Conservation (phyloP, 2,113 vertebrate genomes). For the Electrona antarctica region DNA sequence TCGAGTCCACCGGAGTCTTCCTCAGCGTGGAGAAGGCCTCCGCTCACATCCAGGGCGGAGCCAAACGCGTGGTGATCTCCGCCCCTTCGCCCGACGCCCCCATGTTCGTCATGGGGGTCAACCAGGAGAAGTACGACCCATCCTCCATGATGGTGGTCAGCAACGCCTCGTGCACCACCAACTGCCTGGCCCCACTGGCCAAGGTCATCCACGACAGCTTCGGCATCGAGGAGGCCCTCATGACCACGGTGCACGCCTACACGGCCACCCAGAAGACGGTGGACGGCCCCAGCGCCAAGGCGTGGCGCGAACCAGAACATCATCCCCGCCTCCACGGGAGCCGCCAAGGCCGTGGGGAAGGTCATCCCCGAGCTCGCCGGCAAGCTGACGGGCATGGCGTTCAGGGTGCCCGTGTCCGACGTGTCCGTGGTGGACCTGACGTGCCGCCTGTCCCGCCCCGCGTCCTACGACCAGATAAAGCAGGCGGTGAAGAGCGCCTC, state of each 20-base stretch:
- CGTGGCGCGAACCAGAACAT: slow-evolving; percentile 92
- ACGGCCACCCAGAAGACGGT: slow-evolving; percentile 93
- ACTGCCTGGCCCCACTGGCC: slow-evolving; percentile 89
- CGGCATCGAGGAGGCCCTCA: slow-evolving; percentile 87
- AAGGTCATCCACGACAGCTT: slow-evolving; percentile 89
- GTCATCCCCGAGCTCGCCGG: slow-evolving; percentile 88
- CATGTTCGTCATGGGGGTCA: slow-evolving; percentile 92
- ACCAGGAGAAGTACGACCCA: slow-evolving; percentile 85
- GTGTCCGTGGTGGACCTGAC: background rate
- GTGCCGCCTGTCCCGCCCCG: background rate
- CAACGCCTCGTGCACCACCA: slow-evolving; percentile 92
- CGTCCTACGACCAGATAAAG: background rate
- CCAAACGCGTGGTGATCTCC: slow-evolving; percentile 83
- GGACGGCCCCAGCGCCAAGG: slow-evolving; percentile 87
- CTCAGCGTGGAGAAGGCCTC: slow-evolving; percentile 83
- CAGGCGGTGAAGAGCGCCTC: background rate
- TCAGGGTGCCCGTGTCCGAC: no score
- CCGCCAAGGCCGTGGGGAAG: slow-evolving; percentile 63
- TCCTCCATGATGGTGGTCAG: slow-evolving; percentile 85
- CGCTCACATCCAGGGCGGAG: slow-evolving; percentile 81
- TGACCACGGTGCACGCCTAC: slow-evolving; percentile 92
- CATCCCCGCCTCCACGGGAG: slow-evolving; percentile 88
- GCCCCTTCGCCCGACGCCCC: slow-evolving; percentile 89
- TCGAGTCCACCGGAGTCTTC: slow-evolving; percentile 88
- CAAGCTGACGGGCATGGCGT: no score